These are phyloP conservation scores for Pantala flavescens DNA, from an alignment of 1,140 invertebrate species.

Conservation along the genomic window DNA sequence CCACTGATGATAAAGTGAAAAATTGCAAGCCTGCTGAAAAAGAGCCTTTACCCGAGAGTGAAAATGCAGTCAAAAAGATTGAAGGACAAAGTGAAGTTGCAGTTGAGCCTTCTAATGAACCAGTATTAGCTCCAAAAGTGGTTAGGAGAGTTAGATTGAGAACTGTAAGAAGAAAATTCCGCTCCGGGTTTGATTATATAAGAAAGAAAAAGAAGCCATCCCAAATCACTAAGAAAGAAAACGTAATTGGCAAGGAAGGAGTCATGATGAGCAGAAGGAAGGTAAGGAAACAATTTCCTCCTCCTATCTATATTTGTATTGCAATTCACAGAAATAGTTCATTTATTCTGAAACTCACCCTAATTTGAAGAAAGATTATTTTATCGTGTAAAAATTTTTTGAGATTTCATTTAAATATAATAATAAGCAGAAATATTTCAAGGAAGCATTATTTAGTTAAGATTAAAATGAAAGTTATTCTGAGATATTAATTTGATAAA, in stretches of 20 bases:
- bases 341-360: too few species aligned
- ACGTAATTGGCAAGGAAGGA: not conserved
- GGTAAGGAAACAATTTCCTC: not conserved
- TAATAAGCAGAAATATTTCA: too few species aligned
- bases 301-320: too few species aligned
- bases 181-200: constrained; percentile 76
- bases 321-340: too few species aligned
- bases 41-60: constrained; percentile 32
- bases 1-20: not conserved
- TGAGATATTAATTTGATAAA: too few species aligned
- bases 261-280: constrained; percentile 30
- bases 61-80: constrained; percentile 25
- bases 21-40: constrained; percentile 27
- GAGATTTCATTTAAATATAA: too few species aligned
- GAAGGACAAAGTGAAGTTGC: constrained; percentile 15
- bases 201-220: constrained; percentile 68
- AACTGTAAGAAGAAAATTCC: constrained; percentile 47
- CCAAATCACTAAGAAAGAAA: constrained; percentile 22
- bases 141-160: constrained; percentile 36
- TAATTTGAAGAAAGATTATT: too few species aligned
- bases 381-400: too few species aligned
- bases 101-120: constrained; percentile 16
- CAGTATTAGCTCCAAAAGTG: constrained; percentile 19
- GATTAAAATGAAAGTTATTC: too few species aligned
- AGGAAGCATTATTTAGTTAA: too few species aligned